Evolutionary conservation across 2,888 invertebrate species (phyloP).

Genomic region (Caenorhabditis macrosperma): DNA sequence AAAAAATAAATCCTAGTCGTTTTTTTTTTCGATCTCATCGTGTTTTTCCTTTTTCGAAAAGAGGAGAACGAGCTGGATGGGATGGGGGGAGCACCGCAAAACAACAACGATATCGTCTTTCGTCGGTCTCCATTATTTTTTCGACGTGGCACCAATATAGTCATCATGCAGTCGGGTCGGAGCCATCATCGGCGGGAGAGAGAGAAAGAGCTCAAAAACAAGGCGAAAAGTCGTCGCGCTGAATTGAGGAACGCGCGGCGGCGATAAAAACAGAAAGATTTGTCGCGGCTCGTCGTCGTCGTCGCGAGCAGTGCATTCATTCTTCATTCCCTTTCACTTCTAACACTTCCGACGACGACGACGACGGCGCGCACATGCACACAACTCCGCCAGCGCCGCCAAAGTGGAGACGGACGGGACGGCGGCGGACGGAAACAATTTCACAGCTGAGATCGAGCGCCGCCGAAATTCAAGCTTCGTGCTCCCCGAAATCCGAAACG

Average conservation of each 20-base stretch:
- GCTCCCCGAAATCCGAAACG: slow-evolving; percentile 20
- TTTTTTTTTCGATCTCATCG: not conserved
- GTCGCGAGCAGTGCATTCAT: slow-evolving; percentile 12
- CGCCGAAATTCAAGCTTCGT: slow-evolving; percentile 22
- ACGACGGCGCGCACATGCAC: not conserved
- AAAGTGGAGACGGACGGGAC: not conserved
- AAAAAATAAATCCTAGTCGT: slow-evolving; percentile 1
- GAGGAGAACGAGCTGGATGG: not conserved
- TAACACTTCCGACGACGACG: slow-evolving; percentile 3
- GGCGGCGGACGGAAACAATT: not conserved
- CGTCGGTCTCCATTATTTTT: not conserved
- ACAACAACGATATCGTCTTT: slow-evolving; percentile 39
- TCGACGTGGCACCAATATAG: slow-evolving; percentile 4
- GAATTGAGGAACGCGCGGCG: not conserved
- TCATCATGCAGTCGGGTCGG: too few species aligned
- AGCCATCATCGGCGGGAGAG: not conserved
- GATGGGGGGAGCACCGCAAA: not conserved
- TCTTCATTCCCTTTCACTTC: slow-evolving; percentile 15
- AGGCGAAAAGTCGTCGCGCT: not conserved
- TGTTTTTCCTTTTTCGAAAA: not conserved
- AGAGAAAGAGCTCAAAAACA: not conserved
- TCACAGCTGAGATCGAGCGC: not conserved
- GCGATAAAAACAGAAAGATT: slow-evolving; percentile 13
- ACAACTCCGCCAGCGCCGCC: too few species aligned
- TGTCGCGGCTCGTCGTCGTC: not conserved